phyloP scores from a whole-genome alignment of 2,888 invertebrate species.

The Drosophila macrospina region DNA sequence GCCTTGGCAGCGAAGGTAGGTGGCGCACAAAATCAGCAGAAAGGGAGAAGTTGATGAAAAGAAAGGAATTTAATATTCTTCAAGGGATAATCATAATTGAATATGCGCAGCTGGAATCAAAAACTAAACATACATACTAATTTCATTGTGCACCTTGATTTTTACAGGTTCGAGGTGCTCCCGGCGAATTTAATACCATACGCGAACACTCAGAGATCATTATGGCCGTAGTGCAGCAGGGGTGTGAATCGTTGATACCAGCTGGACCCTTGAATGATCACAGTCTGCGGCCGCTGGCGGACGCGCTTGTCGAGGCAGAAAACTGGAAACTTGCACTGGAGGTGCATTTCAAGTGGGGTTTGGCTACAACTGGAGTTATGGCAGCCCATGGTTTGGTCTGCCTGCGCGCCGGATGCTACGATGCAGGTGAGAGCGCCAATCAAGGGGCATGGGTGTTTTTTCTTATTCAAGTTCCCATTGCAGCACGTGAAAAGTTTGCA shows the following conservation, averaged over 20 bases:
- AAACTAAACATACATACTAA: not conserved
- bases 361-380: conserved; percentile 92
- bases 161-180: conserved; percentile 83
- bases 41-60: too few relatives aligned
- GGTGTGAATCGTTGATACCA: conserved; percentile 85
- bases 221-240: conserved; percentile 86
- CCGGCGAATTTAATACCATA: conserved; percentile 88
- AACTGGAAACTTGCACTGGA: conserved; percentile 93
- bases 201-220: conserved; percentile 88
- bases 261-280: conserved; percentile 85
- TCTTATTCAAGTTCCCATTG: not conserved
- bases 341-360: conserved; percentile 94
- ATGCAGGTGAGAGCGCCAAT: conserved; percentile 86
- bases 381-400: conserved; percentile 95
- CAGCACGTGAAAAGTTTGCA: conserved; percentile 84
- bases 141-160: not conserved
- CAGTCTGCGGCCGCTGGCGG: conserved; percentile 90
- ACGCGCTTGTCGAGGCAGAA: conserved; percentile 92
- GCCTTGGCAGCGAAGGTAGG: conserved; percentile 88
- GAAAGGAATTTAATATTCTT: too few relatives aligned
- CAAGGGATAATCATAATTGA: too few relatives aligned
- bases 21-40: too few relatives aligned
- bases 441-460: not conserved
- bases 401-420: conserved; percentile 91
- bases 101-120: too few relatives aligned